Evolutionary conservation across 2,113 vertebrate species (phyloP).

Genomic region (Erpornis zantholeuca): DNA sequence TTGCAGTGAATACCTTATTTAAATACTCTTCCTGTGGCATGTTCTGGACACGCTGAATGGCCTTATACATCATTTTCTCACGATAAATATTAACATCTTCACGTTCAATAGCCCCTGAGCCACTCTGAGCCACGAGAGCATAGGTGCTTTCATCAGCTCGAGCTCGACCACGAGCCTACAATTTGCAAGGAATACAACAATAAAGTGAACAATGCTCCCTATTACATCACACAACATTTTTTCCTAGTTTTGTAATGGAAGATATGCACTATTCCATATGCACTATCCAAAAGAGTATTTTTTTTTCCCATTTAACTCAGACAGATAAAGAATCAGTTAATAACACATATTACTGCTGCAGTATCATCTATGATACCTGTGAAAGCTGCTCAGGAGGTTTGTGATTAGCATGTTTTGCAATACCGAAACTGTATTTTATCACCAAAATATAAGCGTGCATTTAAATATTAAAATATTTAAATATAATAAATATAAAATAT

Average conservation of each 20-base stretch:
- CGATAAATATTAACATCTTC: constrained; percentile 87
- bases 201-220: not conserved
- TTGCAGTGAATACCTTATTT: constrained; percentile 74
- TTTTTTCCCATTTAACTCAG: not conserved
- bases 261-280: not conserved
- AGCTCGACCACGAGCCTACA: constrained; percentile 89
- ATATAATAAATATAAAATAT: not conserved
- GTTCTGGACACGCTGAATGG: constrained; percentile 80
- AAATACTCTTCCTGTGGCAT: constrained; percentile 76
- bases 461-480: not conserved
- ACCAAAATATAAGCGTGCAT: not conserved
- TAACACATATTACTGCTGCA: not conserved
- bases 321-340: not conserved
- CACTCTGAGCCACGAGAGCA: constrained; percentile 78
- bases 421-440: not conserved
- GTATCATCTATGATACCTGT: not conserved
- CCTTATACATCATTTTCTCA: constrained; percentile 90
- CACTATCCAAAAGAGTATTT: not conserved
- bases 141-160: constrained; percentile 90
- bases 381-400: not conserved
- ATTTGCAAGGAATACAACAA: not conserved
- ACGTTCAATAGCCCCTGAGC: constrained; percentile 85
- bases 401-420: not conserved
- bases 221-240: not conserved
- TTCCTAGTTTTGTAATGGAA: not conserved